Percentiles rank a stretch among this genome's conserved stretches.
These are phyloP conservation scores for Acanthurus lineatus DNA, from an alignment of 2,797 vertebrate species.

Conservation along the genomic window DNA sequence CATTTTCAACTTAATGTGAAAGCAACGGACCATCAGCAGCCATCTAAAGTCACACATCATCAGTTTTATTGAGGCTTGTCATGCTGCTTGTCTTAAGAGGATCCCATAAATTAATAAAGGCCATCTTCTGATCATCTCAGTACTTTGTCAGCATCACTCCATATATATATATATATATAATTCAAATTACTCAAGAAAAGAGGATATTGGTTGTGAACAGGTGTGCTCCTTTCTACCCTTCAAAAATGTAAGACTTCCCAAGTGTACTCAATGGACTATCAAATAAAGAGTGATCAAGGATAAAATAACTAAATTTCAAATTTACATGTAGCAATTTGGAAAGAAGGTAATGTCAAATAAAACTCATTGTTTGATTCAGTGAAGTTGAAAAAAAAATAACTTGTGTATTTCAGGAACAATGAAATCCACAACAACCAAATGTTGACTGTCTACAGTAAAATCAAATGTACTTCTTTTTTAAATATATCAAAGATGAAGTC, in stretches of 20 bases:
- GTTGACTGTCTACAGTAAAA: neutral
- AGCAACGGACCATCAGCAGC: slow-evolving; percentile 29
- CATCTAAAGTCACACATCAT: slow-evolving; percentile 39
- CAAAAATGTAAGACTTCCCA: neutral
- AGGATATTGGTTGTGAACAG: neutral
- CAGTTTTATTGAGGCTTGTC: slow-evolving; percentile 44
- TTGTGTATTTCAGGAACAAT: slow-evolving; percentile 16
- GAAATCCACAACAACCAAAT: neutral
- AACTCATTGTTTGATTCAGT: neutral
- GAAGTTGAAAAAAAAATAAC: neutral
- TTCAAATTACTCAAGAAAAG: neutral
- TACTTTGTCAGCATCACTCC: neutral
- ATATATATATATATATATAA: too few species aligned
- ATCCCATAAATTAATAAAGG: slow-evolving; percentile 8
- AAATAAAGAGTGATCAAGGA: neutral
- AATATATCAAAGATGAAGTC: neutral
- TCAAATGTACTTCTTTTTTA: neutral
- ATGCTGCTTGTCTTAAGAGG: slow-evolving; percentile 34
- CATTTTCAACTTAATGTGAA: slow-evolving; percentile 49
- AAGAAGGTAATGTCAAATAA: neutral
- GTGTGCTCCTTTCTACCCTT: neutral
- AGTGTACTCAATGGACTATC: neutral
- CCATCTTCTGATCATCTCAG: neutral
- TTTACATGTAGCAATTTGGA: neutral
- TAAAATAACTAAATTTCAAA: neutral